Conservation (phyloP, 2,113 vertebrate species). For the Notothenia coriiceps region DNA sequence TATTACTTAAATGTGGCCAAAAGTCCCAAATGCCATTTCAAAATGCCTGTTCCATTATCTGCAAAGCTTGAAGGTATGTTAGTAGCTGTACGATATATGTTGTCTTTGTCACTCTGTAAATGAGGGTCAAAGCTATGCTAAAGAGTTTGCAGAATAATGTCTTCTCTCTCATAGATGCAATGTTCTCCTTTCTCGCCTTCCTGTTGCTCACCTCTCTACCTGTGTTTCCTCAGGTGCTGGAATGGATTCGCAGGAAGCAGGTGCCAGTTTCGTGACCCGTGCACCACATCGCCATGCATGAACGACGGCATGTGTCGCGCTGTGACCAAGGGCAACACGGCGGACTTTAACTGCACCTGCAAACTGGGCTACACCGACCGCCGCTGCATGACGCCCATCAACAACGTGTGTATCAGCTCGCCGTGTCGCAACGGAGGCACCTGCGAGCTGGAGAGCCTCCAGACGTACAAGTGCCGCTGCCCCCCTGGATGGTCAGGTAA, state of each 20-base stretch:
- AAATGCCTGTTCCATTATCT: not conserved
- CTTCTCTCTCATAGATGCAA: not conserved
- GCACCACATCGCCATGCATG: slow-evolving; percentile 86
- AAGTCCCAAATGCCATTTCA: not conserved
- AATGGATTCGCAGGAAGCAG: slow-evolving; percentile 83
- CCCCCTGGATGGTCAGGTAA: slow-evolving; percentile 95
- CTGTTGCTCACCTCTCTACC: not conserved
- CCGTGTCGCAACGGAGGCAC: slow-evolving; percentile 94
- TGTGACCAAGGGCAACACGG: slow-evolving; percentile 65
- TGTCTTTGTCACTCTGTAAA: not conserved
- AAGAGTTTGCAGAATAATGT: not conserved
- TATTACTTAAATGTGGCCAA: not conserved
- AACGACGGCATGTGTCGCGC: slow-evolving; percentile 87
- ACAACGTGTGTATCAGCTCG: slow-evolving; percentile 86
- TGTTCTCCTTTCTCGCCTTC: not conserved
- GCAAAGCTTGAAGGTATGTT: no score
- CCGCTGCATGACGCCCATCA: slow-evolving; percentile 86
- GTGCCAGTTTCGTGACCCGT: slow-evolving; percentile 92
- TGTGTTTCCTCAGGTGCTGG: slow-evolving; percentile 83
- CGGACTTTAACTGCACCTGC: slow-evolving; percentile 88
- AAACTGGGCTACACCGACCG: slow-evolving; percentile 87
- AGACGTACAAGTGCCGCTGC: slow-evolving; percentile 90
- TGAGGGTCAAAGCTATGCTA: not conserved
- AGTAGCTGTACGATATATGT: no score
- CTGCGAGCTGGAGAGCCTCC: slow-evolving; percentile 87